These are phyloP conservation scores for Pseudonaja textilis DNA, from an alignment of 2,113 vertebrate genomes.

Conservation along the genomic window DNA sequence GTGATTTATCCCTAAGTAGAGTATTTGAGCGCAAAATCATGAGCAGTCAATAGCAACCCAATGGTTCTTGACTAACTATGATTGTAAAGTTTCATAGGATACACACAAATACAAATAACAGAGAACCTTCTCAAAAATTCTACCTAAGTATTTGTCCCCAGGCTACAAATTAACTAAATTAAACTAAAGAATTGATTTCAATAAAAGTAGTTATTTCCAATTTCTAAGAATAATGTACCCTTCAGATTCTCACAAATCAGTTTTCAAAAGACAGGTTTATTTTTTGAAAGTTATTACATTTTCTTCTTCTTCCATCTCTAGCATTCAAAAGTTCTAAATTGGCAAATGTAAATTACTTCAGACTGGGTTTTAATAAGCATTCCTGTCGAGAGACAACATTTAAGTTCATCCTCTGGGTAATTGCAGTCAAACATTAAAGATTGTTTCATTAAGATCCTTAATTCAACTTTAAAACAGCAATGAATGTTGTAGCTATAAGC, in stretches of 20 bases:
- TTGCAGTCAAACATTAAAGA: neutral
- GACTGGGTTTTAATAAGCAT: neutral
- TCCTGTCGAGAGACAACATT: neutral
- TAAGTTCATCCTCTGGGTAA: neutral
- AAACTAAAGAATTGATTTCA: constrained; percentile 55
- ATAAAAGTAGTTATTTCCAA: constrained; percentile 60
- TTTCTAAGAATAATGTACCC: constrained; percentile 55
- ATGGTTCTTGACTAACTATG: neutral
- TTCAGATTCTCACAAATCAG: constrained; percentile 61
- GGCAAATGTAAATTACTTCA: constrained; percentile 38
- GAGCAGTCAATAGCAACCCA: neutral
- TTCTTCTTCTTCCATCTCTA: constrained; percentile 18
- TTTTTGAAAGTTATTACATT: constrained; percentile 51
- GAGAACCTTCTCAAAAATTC: constrained; percentile 60
- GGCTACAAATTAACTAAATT: constrained; percentile 60
- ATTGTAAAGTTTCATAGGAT: neutral
- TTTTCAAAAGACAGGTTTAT: constrained; percentile 61
- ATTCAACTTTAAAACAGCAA: neutral
- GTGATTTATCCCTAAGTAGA: neutral
- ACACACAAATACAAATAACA: neutral
- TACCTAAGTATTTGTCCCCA: constrained; percentile 58
- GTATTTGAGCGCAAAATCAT: neutral
- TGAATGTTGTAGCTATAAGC: neutral
- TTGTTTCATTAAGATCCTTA: neutral
- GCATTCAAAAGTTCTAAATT: constrained; percentile 48